phyloP scores from a whole-genome alignment of 2,888 invertebrate species.

The Drosophila anomelani region DNA sequence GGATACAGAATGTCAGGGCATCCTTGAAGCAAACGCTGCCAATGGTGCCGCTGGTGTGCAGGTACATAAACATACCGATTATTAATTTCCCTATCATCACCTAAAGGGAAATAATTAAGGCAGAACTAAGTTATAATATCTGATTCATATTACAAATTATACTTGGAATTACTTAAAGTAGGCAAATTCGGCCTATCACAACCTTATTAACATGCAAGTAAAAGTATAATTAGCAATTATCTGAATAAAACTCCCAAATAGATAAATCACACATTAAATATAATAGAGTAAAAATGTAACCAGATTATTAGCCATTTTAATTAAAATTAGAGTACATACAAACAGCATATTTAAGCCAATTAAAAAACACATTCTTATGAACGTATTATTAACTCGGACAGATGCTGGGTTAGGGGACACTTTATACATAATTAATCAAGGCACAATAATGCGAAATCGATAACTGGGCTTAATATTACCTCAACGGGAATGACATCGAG shows the following conservation, averaged over 20 bases:
- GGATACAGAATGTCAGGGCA: slow-evolving; percentile 88
- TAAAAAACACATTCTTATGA: neutral
- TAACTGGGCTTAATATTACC: slow-evolving; percentile 63
- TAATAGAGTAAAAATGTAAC: neutral
- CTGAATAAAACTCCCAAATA: neutral
- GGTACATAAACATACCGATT: slow-evolving; percentile 85
- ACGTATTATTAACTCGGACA: slow-evolving; percentile 2
- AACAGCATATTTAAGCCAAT: neutral
- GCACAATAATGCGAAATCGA: slow-evolving; percentile 72
- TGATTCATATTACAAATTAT: neutral
- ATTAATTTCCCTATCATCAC: neutral
- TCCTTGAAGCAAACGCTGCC: slow-evolving; percentile 89
- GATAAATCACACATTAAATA: neutral
- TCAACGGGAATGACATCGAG: slow-evolving; percentile 32
- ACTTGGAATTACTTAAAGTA: neutral
- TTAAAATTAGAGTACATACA: neutral
- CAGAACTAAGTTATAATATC: neutral
- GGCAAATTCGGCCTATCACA: neutral
- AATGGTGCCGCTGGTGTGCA: slow-evolving; percentile 89
- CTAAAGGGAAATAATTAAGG: too few species aligned
- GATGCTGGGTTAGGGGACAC: slow-evolving; percentile 29
- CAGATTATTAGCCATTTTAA: neutral
- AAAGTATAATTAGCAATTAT: neutral
- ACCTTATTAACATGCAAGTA: neutral
- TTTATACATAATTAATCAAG: slow-evolving; percentile 65